These are phyloP conservation scores for Yponomeuta cagnagella DNA, from an alignment of 2,888 invertebrate genomes.

Conservation along the genomic window DNA sequence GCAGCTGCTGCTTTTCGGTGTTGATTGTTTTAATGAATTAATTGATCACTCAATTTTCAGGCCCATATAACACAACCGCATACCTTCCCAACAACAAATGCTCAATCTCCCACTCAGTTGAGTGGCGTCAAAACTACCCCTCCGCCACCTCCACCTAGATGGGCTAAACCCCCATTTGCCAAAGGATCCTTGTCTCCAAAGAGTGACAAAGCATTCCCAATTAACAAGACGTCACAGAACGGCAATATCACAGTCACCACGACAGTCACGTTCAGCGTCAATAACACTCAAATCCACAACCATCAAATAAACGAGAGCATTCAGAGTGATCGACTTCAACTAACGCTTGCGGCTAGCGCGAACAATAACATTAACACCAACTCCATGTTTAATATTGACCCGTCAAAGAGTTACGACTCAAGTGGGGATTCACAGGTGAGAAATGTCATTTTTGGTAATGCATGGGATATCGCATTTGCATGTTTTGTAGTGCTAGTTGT, in stretches of 20 bases:
- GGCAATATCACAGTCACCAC: constrained; percentile 89
- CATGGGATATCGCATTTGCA: constrained; percentile 29
- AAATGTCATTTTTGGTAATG: constrained; percentile 13
- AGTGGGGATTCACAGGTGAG: constrained; percentile 66
- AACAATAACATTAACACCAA: constrained; percentile 62
- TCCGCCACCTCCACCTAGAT: constrained; percentile 89
- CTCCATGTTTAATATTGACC: constrained; percentile 52
- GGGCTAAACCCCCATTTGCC: constrained; percentile 84
- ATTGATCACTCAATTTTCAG: constrained; percentile 64
- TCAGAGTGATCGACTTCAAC: constrained; percentile 66
- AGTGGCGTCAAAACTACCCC: constrained; percentile 76
- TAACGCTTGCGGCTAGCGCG: constrained; percentile 72
- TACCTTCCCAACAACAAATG: constrained; percentile 60
- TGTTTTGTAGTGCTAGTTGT: constrained; percentile 37
- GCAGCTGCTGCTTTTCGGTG: constrained; percentile 35
- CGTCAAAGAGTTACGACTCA: constrained; percentile 48
- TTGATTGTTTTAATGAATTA: constrained; percentile 34
- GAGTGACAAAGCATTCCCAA: constrained; percentile 61
- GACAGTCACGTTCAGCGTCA: constrained; percentile 90
- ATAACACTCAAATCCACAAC: constrained; percentile 72
- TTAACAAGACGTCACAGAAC: constrained; percentile 68
- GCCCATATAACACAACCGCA: constrained; percentile 74
- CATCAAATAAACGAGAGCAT: constrained; percentile 71
- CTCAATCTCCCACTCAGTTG: constrained; percentile 55
- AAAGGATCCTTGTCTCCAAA: constrained; percentile 65